These are phyloP conservation scores for Timema podura DNA, from an alignment of 2,888 invertebrate genomes.

Conservation along the genomic window DNA sequence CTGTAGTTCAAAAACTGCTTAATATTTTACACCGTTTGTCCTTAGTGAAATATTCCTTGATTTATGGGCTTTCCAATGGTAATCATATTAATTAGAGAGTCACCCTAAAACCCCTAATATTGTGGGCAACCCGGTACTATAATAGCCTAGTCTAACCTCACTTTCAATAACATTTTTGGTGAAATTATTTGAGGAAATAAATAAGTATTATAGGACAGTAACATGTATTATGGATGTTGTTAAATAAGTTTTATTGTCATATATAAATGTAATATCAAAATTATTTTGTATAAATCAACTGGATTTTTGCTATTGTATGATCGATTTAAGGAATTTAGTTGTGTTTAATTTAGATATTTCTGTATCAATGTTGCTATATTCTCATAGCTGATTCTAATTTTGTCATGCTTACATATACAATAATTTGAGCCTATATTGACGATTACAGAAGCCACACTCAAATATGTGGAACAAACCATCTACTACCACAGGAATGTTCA, in stretches of 20 bases:
- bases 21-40: neutral
- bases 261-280: neutral
- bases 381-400: neutral
- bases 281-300: slow-evolving; percentile 4
- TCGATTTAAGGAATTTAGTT: too few relatives aligned
- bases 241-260: neutral
- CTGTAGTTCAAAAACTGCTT: neutral
- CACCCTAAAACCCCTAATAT: too few relatives aligned
- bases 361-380: neutral
- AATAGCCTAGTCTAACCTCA: too few relatives aligned
- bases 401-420: neutral
- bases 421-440: slow-evolving; percentile 4
- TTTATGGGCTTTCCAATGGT: too few relatives aligned
- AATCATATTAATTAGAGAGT: too few relatives aligned
- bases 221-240: neutral
- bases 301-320: too few relatives aligned
- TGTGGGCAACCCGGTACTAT: too few relatives aligned
- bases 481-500: slow-evolving; percentile 1
- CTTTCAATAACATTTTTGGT: neutral
- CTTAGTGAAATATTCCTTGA: too few relatives aligned
- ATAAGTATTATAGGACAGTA: neutral
- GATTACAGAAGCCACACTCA: neutral
- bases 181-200: neutral
- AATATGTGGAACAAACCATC: neutral
- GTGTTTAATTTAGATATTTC: too few relatives aligned